Conservation (phyloP, 2,888 invertebrate genomes). For the Diaperis boleti region DNA sequence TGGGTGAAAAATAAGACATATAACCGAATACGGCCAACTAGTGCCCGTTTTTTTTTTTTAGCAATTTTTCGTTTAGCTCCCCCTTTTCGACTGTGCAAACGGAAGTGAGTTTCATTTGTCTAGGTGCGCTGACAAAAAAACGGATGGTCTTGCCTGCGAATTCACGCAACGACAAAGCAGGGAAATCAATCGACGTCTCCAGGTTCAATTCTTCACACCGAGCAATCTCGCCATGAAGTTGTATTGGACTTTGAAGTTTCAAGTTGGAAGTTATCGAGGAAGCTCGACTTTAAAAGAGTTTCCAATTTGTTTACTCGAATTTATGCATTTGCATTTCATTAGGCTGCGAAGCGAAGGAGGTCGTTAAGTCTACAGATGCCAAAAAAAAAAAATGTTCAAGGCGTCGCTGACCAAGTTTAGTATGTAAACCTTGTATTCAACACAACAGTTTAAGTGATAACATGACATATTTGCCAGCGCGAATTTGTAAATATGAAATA, state of each 20-base stretch:
- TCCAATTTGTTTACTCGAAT: constrained; percentile 52
- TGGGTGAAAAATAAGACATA: too few species aligned
- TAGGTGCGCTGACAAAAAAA: constrained; percentile 35
- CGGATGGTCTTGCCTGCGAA: constrained; percentile 25
- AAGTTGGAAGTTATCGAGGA: constrained; percentile 36
- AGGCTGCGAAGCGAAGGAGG: constrained; percentile 8
- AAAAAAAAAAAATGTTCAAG: not conserved
- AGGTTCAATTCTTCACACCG: constrained; percentile 45
- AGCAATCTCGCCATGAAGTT: constrained; percentile 53
- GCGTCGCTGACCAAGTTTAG: not conserved
- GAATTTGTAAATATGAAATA: too few species aligned
- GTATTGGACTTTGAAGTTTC: constrained; percentile 52
- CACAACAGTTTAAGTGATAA: not conserved
- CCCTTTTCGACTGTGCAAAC: constrained; percentile 27
- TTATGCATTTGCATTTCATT: constrained; percentile 49
- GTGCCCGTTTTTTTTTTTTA: constrained; percentile 12
- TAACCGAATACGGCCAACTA: constrained; percentile 14
- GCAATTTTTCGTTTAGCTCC: constrained; percentile 22
- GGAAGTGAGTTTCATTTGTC: constrained; percentile 38
- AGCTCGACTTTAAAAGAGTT: constrained; percentile 44
- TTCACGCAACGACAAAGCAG: constrained; percentile 41
- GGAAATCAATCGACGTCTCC: constrained; percentile 50
- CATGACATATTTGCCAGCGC: too few species aligned
- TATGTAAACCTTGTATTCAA: not conserved
- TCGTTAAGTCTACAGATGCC: not conserved